phyloP scores from a whole-genome alignment of 2,113 vertebrate species.

The Oxyruncus cristatus region DNA sequence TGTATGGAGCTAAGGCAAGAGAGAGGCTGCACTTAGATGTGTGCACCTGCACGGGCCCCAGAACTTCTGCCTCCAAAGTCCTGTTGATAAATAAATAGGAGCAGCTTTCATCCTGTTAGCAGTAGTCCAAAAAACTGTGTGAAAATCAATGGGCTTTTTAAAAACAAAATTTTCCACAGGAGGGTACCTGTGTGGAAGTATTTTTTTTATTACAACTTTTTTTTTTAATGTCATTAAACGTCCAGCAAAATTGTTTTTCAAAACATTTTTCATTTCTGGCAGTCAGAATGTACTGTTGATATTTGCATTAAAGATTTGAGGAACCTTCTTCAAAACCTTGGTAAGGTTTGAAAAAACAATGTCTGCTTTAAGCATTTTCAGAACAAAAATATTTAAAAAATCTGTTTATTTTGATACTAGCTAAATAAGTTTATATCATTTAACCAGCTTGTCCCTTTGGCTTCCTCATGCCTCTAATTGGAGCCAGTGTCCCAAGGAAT shows the following conservation, averaged over 20 bases:
- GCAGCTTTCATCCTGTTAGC: neutral
- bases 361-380: neutral
- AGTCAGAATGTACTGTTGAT: neutral
- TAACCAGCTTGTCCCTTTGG: neutral
- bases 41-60: neutral
- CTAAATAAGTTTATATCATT: neutral
- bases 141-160: neutral
- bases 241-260: neutral
- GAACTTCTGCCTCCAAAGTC: neutral
- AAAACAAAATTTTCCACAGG: neutral
- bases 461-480: neutral
- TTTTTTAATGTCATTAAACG: neutral
- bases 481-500: neutral
- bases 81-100: neutral
- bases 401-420: neutral
- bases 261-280: neutral
- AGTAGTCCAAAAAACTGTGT: neutral
- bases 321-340: neutral
- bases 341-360: neutral
- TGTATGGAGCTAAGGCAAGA: neutral
- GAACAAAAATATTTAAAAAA: neutral
- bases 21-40: accelerated
- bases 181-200: neutral
- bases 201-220: neutral
- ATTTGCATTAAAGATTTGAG: neutral